A percentile compares a stretch with the other conserved stretches of the same genome.
phyloP scores from a whole-genome alignment of 2,113 vertebrate species.

The Eudyptes chrysolophus region DNA sequence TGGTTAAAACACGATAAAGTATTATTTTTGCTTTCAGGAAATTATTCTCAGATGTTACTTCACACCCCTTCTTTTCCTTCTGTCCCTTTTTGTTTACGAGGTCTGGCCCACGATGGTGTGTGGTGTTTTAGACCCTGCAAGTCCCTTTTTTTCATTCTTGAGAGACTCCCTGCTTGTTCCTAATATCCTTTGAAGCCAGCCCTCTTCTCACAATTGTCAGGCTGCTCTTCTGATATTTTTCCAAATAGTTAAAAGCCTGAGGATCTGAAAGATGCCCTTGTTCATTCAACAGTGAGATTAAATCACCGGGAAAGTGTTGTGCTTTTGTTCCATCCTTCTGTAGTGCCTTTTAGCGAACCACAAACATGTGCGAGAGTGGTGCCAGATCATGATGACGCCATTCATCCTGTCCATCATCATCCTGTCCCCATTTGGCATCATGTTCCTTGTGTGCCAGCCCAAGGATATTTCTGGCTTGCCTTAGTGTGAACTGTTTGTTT shows the following conservation, averaged over 20 bases:
- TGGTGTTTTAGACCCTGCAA: neutral
- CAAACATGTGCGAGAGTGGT: neutral
- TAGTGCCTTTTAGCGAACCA: neutral
- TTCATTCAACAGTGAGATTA: neutral
- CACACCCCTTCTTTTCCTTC: neutral
- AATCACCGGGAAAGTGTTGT: neutral
- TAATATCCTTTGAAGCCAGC: neutral
- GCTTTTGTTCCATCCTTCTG: neutral
- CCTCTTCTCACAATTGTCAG: neutral
- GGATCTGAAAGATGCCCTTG: neutral
- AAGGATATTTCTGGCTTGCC: slow-evolving; percentile 8
- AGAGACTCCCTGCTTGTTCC: neutral
- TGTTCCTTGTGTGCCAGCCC: neutral
- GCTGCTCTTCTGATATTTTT: neutral
- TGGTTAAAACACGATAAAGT: neutral
- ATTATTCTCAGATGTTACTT: neutral
- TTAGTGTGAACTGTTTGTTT: neutral
- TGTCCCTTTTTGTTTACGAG: neutral
- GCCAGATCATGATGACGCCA: neutral
- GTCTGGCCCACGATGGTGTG: neutral
- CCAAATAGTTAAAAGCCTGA: neutral
- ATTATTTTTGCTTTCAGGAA: neutral
- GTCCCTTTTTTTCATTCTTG: neutral
- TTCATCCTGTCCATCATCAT: neutral
- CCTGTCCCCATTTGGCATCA: neutral